Evolutionary conservation across 2,888 invertebrate genomes (phyloP).

Genomic region (Mythimna albipuncta): DNA sequence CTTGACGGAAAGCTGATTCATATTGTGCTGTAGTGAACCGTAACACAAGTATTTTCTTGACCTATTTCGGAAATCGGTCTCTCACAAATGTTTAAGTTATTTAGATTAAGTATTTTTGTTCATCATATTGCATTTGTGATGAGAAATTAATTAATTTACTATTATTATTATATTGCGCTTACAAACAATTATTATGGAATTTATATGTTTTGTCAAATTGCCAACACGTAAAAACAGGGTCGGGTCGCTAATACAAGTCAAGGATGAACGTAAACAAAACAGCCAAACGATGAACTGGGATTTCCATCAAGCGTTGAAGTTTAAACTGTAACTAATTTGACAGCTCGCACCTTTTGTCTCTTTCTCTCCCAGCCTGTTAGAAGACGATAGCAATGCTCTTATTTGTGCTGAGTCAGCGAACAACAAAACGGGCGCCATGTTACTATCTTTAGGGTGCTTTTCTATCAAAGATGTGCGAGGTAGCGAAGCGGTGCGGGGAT

Average conservation of each 20-base stretch:
- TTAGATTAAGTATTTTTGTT: no score
- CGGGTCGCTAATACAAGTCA: neutral
- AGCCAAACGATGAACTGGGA: neutral
- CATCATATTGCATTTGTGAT: no score
- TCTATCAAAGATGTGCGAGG: neutral
- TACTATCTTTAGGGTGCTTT: conserved; percentile 11
- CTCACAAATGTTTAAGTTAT: no score
- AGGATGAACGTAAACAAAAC: conserved; percentile 9
- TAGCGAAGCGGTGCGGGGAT: neutral
- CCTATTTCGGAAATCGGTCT: no score
- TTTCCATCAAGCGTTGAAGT: conserved; percentile 12
- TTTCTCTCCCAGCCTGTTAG: neutral
- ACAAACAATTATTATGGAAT: neutral
- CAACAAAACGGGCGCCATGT: conserved; percentile 33
- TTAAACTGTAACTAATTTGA: conserved; percentile 30
- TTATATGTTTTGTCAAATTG: neutral
- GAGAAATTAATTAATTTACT: no score
- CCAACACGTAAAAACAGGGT: neutral
- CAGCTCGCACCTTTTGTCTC: conserved; percentile 5
- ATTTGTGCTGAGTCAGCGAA: conserved; percentile 43
- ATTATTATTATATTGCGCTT: no score
- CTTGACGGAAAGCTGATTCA: no score
- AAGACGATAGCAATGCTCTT: neutral
- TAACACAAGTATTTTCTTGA: no score
- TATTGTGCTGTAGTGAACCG: no score